Evolutionary conservation across 2,797 vertebrate species (phyloP), one percentile per base, ranked within the genome.

Genomic region (Oreochromis mossambicus): DNA sequence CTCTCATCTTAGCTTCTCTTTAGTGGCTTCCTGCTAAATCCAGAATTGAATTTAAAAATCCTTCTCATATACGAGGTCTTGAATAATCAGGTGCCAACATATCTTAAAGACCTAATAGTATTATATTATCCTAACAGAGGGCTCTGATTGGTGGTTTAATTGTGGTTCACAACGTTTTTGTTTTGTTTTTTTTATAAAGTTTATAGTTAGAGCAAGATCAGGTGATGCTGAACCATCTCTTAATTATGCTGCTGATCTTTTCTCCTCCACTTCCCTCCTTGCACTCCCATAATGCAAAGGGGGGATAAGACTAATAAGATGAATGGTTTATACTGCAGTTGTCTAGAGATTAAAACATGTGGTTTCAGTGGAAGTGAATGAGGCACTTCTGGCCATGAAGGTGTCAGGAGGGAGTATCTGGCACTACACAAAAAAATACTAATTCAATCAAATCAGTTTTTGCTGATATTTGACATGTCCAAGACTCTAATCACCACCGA

Each of bases 1-100:
- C 24, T 48, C 9, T 19, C 15, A 73, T 48, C 8, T 73, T 73
- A 29, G 24, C 68, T 73, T 48, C 68, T 29, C 15, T 73, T 73
- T 29, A 48, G 24, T 48, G 68, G 68, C 24, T 29, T 2, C 68
- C 24, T 48, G 41, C 24, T 73, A 19, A 73, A 73, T 48, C 8
- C 41, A 48, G 24, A 73, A 29, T 73, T 73, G 15, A 46, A 73
- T 29, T 46, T 48, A 48, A 73, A 70, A 73, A 11, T 48, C 24
- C 15, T 5, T 2, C 15, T 48, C 24, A 73, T 26, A 70, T 29
- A 1, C 26, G 3, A 73, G 68, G 9, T 12, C 66, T 48, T 48
- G 41, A 73, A 48, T 48, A 48, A 29, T 48, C 38, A 73, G 6
- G 41, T 11, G 41, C 24, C 41, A 48, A 46, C 41, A 48, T 48